Conservation (phyloP, 2,797 vertebrate species). For the Myiothlypis chrysogaster region DNA sequence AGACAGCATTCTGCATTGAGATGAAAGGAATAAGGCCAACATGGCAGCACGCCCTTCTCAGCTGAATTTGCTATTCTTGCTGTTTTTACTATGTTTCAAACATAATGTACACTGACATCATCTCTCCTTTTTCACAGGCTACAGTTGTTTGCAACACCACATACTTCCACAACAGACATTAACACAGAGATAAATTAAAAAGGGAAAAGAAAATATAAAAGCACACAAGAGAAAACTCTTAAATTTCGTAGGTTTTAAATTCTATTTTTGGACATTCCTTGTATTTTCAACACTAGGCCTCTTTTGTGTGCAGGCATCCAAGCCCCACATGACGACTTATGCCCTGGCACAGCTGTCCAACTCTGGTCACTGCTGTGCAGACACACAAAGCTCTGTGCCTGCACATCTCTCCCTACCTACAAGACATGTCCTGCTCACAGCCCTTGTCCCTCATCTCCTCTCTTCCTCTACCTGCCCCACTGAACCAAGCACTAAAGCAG, state of each 20-base stretch:
- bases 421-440: background rate
- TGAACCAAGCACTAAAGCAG: background rate
- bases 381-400: background rate
- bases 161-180: background rate
- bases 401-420: background rate
- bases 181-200: background rate
- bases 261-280: background rate
- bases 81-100: slow-evolving; percentile 7
- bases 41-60: background rate
- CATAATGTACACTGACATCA: background rate
- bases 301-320: background rate
- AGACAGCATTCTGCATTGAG: background rate
- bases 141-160: background rate
- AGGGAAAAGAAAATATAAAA: background rate
- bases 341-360: background rate
- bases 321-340: background rate
- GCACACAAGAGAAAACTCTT: background rate
- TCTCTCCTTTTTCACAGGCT: background rate
- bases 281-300: background rate
- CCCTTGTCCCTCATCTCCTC: background rate
- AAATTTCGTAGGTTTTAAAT: background rate
- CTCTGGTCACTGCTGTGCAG: accelerated
- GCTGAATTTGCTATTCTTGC: background rate
- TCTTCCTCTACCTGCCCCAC: background rate
- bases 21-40: background rate